These are phyloP conservation scores for Plecotus auritus DNA, from an alignment of 2,113 vertebrate species.

Conservation along the genomic window DNA sequence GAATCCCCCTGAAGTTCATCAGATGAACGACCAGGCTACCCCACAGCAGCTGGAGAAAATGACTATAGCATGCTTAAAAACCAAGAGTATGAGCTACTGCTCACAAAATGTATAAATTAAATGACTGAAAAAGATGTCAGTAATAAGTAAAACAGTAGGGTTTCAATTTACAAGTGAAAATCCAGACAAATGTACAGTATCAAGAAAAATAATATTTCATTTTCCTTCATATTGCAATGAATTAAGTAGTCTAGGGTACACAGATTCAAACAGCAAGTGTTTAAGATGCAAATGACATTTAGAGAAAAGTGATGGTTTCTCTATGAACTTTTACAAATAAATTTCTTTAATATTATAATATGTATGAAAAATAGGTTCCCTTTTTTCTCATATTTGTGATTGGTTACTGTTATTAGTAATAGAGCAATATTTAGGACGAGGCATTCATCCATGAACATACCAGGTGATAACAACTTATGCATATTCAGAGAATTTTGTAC, in stretches of 20 bases:
- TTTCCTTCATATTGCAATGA: background rate
- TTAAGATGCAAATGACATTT: background rate
- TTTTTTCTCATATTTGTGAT: background rate
- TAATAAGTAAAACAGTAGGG: conserved; percentile 42
- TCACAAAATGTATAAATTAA: conserved; percentile 23
- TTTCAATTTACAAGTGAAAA: conserved; percentile 39
- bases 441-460: background rate
- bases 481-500: conserved; percentile 15
- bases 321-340: background rate
- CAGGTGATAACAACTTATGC: background rate
- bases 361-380: background rate
- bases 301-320: background rate
- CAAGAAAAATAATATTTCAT: background rate
- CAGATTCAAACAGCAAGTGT: background rate
- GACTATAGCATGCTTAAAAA: background rate
- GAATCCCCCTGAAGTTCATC: background rate
- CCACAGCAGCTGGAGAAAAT: background rate
- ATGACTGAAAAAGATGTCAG: conserved; percentile 45
- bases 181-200: conserved; percentile 27
- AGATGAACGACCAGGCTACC: background rate
- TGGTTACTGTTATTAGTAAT: background rate
- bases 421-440: background rate
- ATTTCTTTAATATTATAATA: background rate
- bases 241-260: background rate
- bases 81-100: background rate